Base-by-base conservation (phyloP, 2,888 invertebrate genomes). In the Piscicola geometra region DNA sequence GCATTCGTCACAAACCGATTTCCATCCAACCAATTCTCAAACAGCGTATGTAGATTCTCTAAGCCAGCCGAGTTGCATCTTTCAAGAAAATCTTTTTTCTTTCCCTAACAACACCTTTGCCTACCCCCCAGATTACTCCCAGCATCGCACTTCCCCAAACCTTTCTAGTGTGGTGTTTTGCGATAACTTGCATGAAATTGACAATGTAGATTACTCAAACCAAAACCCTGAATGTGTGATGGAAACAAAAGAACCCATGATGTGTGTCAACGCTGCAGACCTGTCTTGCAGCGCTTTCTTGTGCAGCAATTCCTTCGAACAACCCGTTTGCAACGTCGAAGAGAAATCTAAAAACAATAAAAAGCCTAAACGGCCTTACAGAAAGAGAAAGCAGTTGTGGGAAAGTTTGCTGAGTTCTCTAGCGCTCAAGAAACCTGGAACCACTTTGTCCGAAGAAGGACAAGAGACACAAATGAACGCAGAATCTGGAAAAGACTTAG, bases 321-420 rank as follows among this genome's bases (percentile, higher is more conserved):
- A 12, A 12, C 33, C 12, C 12, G 9, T 41, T 5, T 41, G 9
- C 41, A 41, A 41, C 41, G 41, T 41, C 15, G 30, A 5, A n/a
- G 30, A 30, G 5, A 12, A 30, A 3, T 5, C 1, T 28, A 0
- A 18, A 12, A 32, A 33, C 1, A 52, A 73, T 15, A 33, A 47
- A 32, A 64, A 21, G 21, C 56, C n/a, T 35, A 73, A 73, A 21
- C 28, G 73, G 35, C 33, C 64, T 15, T 73, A 73, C 64, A 0
- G 64, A 3, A 60, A 64, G 32, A 73, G 64, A 33, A 64, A 35
- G 28, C 64, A 36, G 18, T 35, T 25, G 60, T 60, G 5, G 36
- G n/a, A 60, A 9, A 30, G 0, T 15, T n/a, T 56, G n/a, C 3
- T 33, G 1, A n/a, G 33, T 32, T 15, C 36, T 33, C 28, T 18